Percentiles rank a stretch among this genome's conserved stretches.
Evolutionary conservation across 92 coral and sea anemone species (phyloP).

Genomic region (Pocillopora grandis): DNA sequence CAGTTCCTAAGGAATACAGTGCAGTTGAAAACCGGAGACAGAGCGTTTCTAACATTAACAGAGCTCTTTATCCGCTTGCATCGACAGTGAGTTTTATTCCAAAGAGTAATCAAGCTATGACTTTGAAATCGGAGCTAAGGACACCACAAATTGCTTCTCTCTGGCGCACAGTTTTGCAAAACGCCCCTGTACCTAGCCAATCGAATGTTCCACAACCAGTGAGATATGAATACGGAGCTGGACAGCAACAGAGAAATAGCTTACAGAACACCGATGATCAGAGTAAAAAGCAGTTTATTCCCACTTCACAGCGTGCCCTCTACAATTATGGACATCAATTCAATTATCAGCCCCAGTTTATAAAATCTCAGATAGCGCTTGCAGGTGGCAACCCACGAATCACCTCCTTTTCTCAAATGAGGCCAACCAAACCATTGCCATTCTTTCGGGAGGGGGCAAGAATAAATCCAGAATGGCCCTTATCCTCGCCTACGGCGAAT

Average conservation of each 20-base stretch:
- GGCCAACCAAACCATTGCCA: background rate
- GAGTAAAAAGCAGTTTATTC: conserved; percentile 22
- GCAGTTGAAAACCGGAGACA: background rate
- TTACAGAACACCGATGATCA: background rate
- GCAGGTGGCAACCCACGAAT: conserved; percentile 3
- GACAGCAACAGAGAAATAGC: background rate
- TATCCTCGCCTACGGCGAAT: conserved; percentile 4
- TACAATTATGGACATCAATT: background rate
- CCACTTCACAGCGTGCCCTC: background rate
- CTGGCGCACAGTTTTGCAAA: background rate
- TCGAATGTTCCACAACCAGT: background rate
- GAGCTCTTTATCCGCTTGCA: background rate
- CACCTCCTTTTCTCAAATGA: background rate
- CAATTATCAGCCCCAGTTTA: background rate
- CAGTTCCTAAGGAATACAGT: background rate
- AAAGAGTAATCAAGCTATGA: background rate
- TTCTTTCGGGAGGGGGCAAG: background rate
- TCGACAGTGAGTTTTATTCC: background rate
- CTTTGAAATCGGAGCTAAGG: background rate
- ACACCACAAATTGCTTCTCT: background rate
- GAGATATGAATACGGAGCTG: background rate
- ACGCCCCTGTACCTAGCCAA: background rate
- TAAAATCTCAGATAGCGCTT: conserved; percentile 5
- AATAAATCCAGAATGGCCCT: conserved; percentile 2
- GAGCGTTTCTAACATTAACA: background rate